Percentiles rank a stretch among this genome's conserved stretches.
Conservation (phyloP, 30 jellyfish, hydroid and myxozoan genomes). For the Turritopsis dohrnii region DNA sequence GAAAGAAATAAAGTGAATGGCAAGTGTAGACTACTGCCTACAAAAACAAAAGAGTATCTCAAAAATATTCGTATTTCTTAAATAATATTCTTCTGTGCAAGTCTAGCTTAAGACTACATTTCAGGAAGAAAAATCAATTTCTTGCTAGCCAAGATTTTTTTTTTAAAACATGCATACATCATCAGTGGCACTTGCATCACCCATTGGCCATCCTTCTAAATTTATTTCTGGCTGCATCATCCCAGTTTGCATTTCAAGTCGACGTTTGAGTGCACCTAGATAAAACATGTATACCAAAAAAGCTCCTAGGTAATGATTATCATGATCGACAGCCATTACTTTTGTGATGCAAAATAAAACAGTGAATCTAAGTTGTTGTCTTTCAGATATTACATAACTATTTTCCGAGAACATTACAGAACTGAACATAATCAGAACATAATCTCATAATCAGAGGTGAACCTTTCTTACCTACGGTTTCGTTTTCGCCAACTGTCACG, state of each 20-base stretch:
- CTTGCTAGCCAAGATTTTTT: background rate
- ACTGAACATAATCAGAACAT: too few relatives aligned
- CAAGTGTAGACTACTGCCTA: too few relatives aligned
- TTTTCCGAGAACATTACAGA: too few relatives aligned
- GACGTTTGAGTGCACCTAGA: slow-evolving; percentile 34
- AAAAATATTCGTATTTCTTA: too few relatives aligned
- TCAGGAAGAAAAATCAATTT: too few relatives aligned
- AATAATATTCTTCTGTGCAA: too few relatives aligned
- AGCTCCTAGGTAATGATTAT: too few relatives aligned
- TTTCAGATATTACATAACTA: background rate
- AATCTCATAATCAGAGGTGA: background rate
- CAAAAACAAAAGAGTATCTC: too few relatives aligned
- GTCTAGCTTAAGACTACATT: too few relatives aligned
- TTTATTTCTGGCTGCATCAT: slow-evolving; percentile 16
- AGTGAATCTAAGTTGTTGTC: too few relatives aligned
- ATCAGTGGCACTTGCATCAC: slow-evolving; percentile 19
- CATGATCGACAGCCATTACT: too few relatives aligned
- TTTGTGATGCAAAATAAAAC: too few relatives aligned
- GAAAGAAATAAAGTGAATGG: background rate
- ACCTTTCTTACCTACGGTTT: background rate
- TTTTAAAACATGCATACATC: background rate
- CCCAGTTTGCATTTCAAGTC: slow-evolving; percentile 31
- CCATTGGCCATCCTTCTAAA: slow-evolving; percentile 39
- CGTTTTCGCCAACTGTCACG: slow-evolving; percentile 1
- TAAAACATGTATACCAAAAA: background rate